These are phyloP conservation scores for Pedicia rivosa DNA, from an alignment of 2,888 invertebrate genomes.

Conservation along the genomic window DNA sequence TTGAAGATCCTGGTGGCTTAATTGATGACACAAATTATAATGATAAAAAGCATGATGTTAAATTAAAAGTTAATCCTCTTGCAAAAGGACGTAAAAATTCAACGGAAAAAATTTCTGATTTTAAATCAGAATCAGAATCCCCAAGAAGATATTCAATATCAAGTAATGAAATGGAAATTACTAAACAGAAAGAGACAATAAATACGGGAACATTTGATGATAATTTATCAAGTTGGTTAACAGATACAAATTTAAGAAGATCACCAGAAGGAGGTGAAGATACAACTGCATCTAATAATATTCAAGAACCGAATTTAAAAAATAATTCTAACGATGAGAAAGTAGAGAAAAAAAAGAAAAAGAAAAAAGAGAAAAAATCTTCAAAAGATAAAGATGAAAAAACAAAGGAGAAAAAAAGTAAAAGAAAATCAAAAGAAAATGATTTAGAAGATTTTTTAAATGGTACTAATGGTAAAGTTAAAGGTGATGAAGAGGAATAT, in stretches of 20 bases:
- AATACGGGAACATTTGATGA: slow-evolving; percentile 34
- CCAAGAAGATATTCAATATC: slow-evolving; percentile 10
- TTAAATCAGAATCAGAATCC: slow-evolving; percentile 11
- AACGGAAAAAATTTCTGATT: slow-evolving; percentile 2
- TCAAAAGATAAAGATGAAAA: slow-evolving; percentile 17
- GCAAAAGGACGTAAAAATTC: slow-evolving; percentile 8
- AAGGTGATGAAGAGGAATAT: slow-evolving; percentile 37
- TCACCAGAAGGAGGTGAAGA: slow-evolving; percentile 57
- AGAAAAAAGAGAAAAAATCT: slow-evolving; percentile 24
- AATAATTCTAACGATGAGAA: slow-evolving; percentile 20
- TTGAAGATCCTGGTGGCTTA: slow-evolving; percentile 65
- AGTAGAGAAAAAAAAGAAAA: slow-evolving; percentile 33
- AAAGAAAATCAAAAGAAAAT: slow-evolving; percentile 33
- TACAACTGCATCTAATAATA: slow-evolving; percentile 17
- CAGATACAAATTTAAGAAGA: slow-evolving; percentile 50
- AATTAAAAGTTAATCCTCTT: slow-evolving; percentile 12
- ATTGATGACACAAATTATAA: slow-evolving; percentile 18
- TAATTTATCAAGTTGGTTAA: too few relatives aligned
- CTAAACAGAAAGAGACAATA: slow-evolving; percentile 25
- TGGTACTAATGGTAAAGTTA: slow-evolving; percentile 33
- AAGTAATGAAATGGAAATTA: slow-evolving; percentile 16
- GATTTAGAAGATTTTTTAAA: slow-evolving; percentile 47
- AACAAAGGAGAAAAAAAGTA: slow-evolving; percentile 31
- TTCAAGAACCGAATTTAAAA: slow-evolving; percentile 7
- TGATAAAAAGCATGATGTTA: slow-evolving; percentile 13